Evolutionary conservation across 2,113 vertebrate species (phyloP).

Genomic region (Globicephala melas): DNA sequence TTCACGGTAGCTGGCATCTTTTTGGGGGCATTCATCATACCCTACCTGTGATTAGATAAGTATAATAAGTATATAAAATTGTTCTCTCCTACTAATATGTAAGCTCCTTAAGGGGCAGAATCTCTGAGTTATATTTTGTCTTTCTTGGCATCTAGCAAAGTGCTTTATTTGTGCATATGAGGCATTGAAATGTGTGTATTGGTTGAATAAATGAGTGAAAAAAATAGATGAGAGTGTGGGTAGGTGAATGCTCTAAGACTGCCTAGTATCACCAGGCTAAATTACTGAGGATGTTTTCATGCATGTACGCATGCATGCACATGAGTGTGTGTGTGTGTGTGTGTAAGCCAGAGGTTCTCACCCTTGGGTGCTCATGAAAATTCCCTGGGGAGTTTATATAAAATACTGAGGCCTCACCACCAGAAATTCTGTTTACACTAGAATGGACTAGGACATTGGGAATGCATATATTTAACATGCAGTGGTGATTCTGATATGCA

Average conservation of each 20-base stretch:
- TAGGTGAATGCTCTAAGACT: neutral
- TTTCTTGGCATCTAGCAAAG: neutral
- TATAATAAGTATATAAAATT: neutral
- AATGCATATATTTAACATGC: neutral
- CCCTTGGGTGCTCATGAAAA: neutral
- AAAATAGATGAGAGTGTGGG: neutral
- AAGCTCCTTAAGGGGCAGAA: neutral
- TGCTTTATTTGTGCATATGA: neutral
- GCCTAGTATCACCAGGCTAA: neutral
- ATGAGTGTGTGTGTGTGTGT: neutral
- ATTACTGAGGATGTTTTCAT: neutral
- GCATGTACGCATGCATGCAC: neutral
- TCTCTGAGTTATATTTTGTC: neutral
- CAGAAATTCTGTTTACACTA: neutral
- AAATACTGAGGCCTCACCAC: neutral
- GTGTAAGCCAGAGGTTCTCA: neutral
- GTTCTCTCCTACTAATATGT: neutral
- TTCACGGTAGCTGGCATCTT: neutral
- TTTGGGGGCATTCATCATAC: neutral
- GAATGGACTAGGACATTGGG: neutral
- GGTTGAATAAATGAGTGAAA: neutral
- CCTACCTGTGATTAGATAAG: neutral
- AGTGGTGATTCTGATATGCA: neutral
- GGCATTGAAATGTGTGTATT: neutral
- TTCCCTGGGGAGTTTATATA: neutral